Evolutionary conservation across 2,797 vertebrate species (phyloP).

Genomic region (Micromesistius poutassou): DNA sequence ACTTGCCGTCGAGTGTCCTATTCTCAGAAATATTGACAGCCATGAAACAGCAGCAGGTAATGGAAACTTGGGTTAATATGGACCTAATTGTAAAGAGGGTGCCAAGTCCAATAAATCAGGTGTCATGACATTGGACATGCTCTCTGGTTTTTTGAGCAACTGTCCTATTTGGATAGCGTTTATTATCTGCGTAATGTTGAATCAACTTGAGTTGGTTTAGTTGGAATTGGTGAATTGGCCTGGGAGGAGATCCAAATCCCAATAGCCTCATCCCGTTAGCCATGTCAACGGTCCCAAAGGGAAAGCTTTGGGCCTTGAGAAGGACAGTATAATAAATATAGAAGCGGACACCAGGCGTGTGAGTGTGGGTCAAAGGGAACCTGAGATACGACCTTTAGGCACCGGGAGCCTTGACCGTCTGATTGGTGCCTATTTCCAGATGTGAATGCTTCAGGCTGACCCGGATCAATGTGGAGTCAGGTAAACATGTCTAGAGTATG

Average conservation of each 20-base stretch:
- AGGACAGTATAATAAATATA: no score
- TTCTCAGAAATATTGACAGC: no score
- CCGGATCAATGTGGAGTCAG: neutral
- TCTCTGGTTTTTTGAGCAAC: no score
- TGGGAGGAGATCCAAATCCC: neutral
- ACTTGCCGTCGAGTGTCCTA: no score
- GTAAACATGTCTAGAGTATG: neutral
- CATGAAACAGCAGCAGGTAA: no score
- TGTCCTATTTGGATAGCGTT: no score
- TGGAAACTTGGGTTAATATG: no score
- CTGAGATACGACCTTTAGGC: neutral
- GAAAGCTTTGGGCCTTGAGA: neutral
- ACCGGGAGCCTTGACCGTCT: neutral
- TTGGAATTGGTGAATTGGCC: neutral
- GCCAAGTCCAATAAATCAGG: no score
- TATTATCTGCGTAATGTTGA: neutral
- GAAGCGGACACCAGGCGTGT: neutral
- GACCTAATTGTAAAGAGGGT: no score
- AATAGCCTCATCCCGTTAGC: neutral
- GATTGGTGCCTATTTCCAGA: neutral
- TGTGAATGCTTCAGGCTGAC: neutral
- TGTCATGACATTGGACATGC: no score
- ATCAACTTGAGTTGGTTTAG: neutral
- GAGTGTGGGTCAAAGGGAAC: neutral
- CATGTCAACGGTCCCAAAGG: neutral